phyloP scores from a whole-genome alignment of 1,140 invertebrate genomes.

The Phocides pigmalion region DNA sequence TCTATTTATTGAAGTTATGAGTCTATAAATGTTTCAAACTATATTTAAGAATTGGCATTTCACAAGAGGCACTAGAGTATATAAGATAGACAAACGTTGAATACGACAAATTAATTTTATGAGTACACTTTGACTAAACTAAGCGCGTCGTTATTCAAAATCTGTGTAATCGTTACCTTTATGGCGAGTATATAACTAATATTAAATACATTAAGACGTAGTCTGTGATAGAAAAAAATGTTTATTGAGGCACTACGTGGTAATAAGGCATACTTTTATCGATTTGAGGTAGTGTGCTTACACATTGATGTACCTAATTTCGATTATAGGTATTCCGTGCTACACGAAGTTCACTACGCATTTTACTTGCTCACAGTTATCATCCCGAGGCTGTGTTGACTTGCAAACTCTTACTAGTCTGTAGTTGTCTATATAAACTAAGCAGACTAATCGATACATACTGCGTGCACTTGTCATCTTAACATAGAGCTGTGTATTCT shows the following conservation, averaged over 20 bases:
- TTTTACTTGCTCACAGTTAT: too few species aligned
- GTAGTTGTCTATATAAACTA: too few species aligned
- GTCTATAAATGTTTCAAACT: background rate
- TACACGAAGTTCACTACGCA: too few species aligned
- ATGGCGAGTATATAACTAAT: too few species aligned
- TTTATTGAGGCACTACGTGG: slow-evolving; percentile 8
- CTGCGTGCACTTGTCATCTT: background rate
- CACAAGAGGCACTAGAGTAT: background rate
- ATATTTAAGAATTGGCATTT: background rate
- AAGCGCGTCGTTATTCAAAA: too few species aligned
- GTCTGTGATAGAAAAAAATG: background rate
- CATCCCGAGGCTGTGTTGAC: too few species aligned
- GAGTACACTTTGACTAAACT: background rate
- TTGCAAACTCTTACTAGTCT: too few species aligned
- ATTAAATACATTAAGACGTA: background rate
- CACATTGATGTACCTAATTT: background rate
- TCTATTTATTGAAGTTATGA: background rate
- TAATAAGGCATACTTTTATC: slow-evolving; percentile 5
- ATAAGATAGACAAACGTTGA: background rate
- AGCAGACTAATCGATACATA: too few species aligned
- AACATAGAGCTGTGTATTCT: background rate
- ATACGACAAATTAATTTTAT: background rate
- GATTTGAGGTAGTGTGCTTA: background rate
- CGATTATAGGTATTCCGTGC: too few species aligned
- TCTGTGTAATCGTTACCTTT: too few species aligned